These are phyloP conservation scores for Emys orbicularis DNA, from an alignment of 2,797 vertebrate species.

Conservation along the genomic window DNA sequence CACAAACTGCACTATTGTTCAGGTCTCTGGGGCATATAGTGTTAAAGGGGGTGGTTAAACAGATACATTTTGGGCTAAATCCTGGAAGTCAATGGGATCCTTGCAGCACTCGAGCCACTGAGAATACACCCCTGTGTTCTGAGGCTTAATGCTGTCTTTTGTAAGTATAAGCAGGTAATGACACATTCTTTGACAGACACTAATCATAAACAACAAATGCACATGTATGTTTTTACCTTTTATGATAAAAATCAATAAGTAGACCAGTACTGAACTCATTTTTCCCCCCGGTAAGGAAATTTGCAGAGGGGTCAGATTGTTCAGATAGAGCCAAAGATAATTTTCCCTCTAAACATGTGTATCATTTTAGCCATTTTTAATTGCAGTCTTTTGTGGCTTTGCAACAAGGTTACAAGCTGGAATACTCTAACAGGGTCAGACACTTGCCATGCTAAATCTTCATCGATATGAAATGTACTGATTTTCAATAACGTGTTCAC, in stretches of 20 bases:
- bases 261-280: neutral
- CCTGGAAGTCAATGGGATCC: neutral
- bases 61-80: neutral
- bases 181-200: neutral
- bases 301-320: conserved; percentile 46
- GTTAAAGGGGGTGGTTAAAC: neutral
- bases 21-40: neutral
- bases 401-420: conserved; percentile 40
- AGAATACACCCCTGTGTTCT: neutral
- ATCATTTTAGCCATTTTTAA: conserved; percentile 57
- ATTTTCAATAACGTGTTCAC: conserved; percentile 5
- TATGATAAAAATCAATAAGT: conserved; percentile 23
- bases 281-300: conserved; percentile 6
- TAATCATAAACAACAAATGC: neutral
- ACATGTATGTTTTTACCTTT: neutral
- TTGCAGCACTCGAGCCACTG: neutral
- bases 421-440: conserved; percentile 17
- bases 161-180: neutral
- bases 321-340: conserved; percentile 45
- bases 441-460: neutral
- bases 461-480: neutral
- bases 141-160: neutral
- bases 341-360: conserved; percentile 44
- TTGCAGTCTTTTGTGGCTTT: conserved; percentile 51
- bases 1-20: neutral